Evolutionary conservation across 2,888 invertebrate genomes (phyloP).

Genomic region (Drosophila vallismaia): DNA sequence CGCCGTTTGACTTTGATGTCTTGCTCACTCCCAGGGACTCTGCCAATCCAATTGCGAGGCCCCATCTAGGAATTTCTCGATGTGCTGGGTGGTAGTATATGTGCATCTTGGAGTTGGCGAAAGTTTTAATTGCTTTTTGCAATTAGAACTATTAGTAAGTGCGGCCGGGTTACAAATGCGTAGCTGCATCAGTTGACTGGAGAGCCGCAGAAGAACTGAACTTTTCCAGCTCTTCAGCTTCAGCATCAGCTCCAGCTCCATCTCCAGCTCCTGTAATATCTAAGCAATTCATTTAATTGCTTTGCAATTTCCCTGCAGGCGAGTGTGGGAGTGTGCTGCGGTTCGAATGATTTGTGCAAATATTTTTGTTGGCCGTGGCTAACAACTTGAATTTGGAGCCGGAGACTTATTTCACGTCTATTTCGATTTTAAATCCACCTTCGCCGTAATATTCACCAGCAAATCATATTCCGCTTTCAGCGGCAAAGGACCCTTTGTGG

Average conservation of each 20-base stretch:
- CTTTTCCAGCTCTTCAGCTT: neutral
- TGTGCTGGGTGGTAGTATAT: constrained; percentile 23
- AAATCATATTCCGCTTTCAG: constrained; percentile 40
- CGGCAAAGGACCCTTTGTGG: constrained; percentile 38
- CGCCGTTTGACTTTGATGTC: constrained; percentile 74
- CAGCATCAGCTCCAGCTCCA: too few species aligned
- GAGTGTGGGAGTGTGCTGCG: constrained; percentile 30
- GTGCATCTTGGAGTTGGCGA: constrained; percentile 72
- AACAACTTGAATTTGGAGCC: constrained; percentile 12
- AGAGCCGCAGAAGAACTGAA: constrained; percentile 62
- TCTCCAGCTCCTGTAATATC: constrained; percentile 22
- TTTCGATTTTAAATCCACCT: constrained; percentile 12
- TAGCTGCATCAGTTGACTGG: constrained; percentile 71
- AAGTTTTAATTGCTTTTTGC: constrained; percentile 79
- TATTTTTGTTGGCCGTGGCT: constrained; percentile 48
- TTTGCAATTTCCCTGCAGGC: constrained; percentile 70
- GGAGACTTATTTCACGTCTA: constrained; percentile 15
- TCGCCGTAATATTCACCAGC: constrained; percentile 26
- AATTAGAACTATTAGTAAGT: constrained; percentile 79
- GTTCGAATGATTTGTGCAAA: constrained; percentile 53
- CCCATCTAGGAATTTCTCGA: constrained; percentile 22
- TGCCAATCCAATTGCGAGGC: constrained; percentile 26
- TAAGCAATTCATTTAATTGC: constrained; percentile 76
- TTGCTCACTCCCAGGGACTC: constrained; percentile 47
- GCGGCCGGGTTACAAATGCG: constrained; percentile 69